Percentiles rank a stretch among this genome's conserved stretches.
These are phyloP conservation scores for Drosophila azteca DNA, from an alignment of 1,140 invertebrate genomes.

Conservation along the genomic window DNA sequence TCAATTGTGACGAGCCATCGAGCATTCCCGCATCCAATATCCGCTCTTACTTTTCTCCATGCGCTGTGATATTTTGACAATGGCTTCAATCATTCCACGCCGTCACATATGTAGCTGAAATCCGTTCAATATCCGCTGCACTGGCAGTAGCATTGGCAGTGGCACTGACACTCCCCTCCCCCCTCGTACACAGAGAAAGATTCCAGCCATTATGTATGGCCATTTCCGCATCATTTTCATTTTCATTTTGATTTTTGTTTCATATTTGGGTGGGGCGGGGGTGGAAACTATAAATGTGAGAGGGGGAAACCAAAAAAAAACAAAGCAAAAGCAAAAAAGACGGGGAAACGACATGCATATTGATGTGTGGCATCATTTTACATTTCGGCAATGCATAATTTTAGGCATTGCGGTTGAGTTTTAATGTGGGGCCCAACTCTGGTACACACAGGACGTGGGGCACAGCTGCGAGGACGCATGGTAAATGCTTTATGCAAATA, in stretches of 20 bases:
- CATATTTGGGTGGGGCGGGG: neutral
- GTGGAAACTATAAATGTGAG: constrained; percentile 12
- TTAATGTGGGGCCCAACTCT: constrained; percentile 26
- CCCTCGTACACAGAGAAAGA: neutral
- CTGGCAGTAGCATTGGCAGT: too few relatives aligned
- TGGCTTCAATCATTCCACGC: constrained; percentile 48
- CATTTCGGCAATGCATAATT: constrained; percentile 51
- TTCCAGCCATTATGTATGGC: constrained; percentile 43
- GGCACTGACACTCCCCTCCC: neutral
- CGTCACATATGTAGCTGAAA: constrained; percentile 50
- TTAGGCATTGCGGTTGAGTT: constrained; percentile 45
- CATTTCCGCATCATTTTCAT: constrained; percentile 56
- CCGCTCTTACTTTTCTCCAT: constrained; percentile 4
- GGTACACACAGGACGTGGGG: constrained; percentile 6
- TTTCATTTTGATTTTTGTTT: constrained; percentile 44
- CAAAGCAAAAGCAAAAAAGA: too few relatives aligned
- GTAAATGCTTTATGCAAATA: constrained; percentile 67
- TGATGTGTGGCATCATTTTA: constrained; percentile 41
- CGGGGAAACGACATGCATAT: constrained; percentile 34
- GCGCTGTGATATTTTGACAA: constrained; percentile 35
- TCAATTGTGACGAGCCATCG: constrained; percentile 4
- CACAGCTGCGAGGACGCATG: constrained; percentile 47
- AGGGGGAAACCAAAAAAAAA: too few relatives aligned
- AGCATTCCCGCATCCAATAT: constrained; percentile 8
- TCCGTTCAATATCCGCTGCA: constrained; percentile 52